Percentiles rank a stretch among this genome's conserved stretches.
Evolutionary conservation across 2,797 vertebrate species (phyloP).

Genomic region (Xenopus petersii): DNA sequence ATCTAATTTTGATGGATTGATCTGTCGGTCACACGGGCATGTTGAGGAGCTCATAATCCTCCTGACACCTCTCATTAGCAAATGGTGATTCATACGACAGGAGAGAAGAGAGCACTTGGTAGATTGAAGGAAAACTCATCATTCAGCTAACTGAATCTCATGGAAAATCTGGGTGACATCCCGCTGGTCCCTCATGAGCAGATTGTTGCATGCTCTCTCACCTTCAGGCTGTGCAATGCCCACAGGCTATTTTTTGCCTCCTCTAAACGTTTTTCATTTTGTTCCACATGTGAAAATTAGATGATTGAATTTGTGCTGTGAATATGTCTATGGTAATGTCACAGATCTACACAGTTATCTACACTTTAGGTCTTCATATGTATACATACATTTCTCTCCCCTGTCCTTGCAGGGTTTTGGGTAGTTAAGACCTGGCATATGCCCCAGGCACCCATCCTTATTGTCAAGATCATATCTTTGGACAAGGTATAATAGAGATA

Average conservation of each 20-base stretch:
- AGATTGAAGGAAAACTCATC: slow-evolving; percentile 10
- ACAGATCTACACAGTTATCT: too few species aligned
- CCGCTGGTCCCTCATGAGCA: not conserved
- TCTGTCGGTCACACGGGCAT: slow-evolving; percentile 36
- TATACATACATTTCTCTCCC: too few species aligned
- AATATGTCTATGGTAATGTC: too few species aligned
- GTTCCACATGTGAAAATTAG: not conserved
- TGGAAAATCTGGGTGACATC: not conserved
- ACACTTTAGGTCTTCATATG: too few species aligned
- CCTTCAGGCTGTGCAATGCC: not conserved
- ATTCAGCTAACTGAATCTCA: slow-evolving; percentile 17
- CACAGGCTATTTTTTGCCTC: not conserved
- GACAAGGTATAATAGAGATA: too few species aligned
- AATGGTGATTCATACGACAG: slow-evolving; percentile 35
- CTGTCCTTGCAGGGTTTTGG: too few species aligned
- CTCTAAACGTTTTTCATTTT: not conserved
- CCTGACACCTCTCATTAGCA: slow-evolving; percentile 39
- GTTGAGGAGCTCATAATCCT: slow-evolving; percentile 38
- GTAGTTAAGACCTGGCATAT: too few species aligned
- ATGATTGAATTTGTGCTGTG: too few species aligned
- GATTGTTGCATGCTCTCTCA: slow-evolving; percentile 10
- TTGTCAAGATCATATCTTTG: too few species aligned
- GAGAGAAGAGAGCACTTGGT: slow-evolving; percentile 16
- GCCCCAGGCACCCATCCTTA: too few species aligned
- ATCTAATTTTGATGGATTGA: slow-evolving; percentile 48